phyloP scores from a whole-genome alignment of 2,113 vertebrate species.

The Cephalopterus ornatus region DNA sequence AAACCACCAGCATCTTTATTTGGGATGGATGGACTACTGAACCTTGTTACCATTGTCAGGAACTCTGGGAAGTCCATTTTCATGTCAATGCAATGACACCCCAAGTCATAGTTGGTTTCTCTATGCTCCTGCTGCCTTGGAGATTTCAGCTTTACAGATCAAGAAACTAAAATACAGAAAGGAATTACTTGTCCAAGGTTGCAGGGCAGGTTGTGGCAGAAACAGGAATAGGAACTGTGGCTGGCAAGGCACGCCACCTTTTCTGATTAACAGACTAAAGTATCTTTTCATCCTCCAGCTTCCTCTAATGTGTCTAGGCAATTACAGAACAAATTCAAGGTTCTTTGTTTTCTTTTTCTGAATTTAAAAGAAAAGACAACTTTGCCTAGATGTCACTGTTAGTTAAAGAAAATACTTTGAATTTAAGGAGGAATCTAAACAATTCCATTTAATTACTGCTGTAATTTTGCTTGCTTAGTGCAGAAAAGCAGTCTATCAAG shows the following conservation, averaged over 20 bases:
- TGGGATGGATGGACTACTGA: background rate
- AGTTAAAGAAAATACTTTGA: background rate
- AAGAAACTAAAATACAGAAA: background rate
- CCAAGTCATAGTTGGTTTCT: background rate
- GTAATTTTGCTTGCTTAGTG: background rate
- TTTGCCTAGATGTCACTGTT: background rate
- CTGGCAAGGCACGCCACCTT: background rate
- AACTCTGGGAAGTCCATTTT: background rate
- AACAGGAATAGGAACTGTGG: background rate
- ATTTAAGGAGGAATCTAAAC: slow-evolving; percentile 32
- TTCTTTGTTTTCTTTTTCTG: background rate
- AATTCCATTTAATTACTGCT: slow-evolving; percentile 39
- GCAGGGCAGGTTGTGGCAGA: background rate
- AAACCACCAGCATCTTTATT: background rate
- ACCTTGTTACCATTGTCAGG: background rate
- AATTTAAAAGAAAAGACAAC: background rate
- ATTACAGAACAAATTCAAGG: background rate
- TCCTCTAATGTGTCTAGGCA: background rate
- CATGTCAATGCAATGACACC: background rate
- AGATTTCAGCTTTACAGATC: background rate
- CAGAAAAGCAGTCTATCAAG: slow-evolving; percentile 27
- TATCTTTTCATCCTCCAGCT: background rate
- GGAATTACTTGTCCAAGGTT: background rate
- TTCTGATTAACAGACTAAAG: background rate
- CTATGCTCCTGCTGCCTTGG: background rate